phyloP scores from a whole-genome alignment of 2,888 invertebrate species.

The Plebejus argus region DNA sequence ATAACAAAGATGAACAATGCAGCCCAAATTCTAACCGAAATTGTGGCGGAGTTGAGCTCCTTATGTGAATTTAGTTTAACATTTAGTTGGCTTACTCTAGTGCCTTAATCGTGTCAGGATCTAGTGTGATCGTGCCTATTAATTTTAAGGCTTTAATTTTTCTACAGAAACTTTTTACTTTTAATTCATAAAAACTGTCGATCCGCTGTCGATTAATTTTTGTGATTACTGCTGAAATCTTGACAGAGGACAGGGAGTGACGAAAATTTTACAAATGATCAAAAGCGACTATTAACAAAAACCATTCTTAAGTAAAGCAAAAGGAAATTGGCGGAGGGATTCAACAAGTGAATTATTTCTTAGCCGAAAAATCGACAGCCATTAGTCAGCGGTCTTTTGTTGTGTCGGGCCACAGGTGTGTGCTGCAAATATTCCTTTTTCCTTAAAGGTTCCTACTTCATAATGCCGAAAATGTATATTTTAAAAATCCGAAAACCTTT shows the following conservation, averaged over 20 bases:
- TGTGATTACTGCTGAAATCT: background rate
- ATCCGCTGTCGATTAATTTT: background rate
- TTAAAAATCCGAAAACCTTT: constrained; percentile 23
- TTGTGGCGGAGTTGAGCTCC: constrained; percentile 59
- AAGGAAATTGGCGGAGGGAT: constrained; percentile 55
- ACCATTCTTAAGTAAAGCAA: constrained; percentile 33
- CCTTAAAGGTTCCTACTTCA: constrained; percentile 47
- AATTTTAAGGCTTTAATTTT: background rate
- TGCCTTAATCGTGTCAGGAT: background rate
- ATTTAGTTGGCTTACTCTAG: constrained; percentile 37
- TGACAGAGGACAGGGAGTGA: background rate
- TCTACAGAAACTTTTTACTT: background rate
- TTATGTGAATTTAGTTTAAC: constrained; percentile 58
- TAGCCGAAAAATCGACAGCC: constrained; percentile 68
- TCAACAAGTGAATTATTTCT: constrained; percentile 76
- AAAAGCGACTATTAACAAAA: constrained; percentile 18
- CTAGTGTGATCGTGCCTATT: background rate
- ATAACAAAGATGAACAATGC: constrained; percentile 59
- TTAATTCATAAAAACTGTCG: background rate
- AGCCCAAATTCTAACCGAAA: constrained; percentile 61
- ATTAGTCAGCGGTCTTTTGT: constrained; percentile 69
- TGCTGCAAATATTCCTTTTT: constrained; percentile 57
- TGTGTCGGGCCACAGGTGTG: constrained; percentile 67
- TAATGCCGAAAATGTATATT: constrained; percentile 26
- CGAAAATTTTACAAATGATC: constrained; percentile 23